phyloP scores from a whole-genome alignment of 2,113 vertebrate species.

The Apteryx mantelli region DNA sequence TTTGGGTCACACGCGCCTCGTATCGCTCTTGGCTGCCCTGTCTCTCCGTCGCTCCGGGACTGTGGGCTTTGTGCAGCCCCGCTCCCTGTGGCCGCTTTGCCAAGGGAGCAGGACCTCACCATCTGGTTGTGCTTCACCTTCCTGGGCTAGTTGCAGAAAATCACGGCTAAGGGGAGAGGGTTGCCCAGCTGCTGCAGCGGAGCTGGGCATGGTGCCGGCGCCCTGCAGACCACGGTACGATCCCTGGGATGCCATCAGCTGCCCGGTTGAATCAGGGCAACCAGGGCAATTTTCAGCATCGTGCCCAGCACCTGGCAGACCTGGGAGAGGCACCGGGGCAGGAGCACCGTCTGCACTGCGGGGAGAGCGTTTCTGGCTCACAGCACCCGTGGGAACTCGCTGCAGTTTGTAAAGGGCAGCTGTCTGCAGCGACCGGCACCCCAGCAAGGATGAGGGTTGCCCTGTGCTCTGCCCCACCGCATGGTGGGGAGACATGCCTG shows the following conservation, averaged over 20 bases:
- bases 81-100: neutral
- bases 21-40: neutral
- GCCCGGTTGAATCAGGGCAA: neutral
- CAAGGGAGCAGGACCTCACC: neutral
- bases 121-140: neutral
- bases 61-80: neutral
- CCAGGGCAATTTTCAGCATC: neutral
- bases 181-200: neutral
- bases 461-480: neutral
- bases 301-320: no score
- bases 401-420: neutral
- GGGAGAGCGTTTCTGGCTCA: neutral
- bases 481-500: neutral
- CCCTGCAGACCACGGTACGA: no score
- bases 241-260: neutral
- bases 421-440: neutral
- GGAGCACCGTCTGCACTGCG: neutral
- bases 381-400: neutral
- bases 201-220: neutral
- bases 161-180: neutral
- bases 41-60: neutral
- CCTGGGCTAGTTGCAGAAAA: neutral
- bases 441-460: neutral
- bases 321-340: no score
- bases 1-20: neutral